Percentiles rank a stretch among this genome's conserved stretches.
phyloP scores from a whole-genome alignment of 2,113 vertebrate genomes.

The Nerophis lumbriciformis region DNA sequence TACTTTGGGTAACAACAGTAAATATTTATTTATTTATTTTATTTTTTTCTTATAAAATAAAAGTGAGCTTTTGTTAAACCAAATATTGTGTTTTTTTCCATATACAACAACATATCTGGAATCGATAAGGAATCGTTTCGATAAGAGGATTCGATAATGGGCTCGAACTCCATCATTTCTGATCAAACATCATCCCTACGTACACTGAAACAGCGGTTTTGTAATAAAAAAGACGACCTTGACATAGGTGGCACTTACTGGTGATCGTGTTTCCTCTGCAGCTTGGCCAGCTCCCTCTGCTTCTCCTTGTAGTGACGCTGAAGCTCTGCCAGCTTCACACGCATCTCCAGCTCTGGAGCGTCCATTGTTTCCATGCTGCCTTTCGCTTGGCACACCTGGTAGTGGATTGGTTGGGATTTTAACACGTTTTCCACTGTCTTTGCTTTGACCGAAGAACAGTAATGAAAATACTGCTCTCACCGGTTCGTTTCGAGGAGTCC shows the following conservation, averaged over 20 bases:
- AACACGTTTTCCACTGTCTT: neutral
- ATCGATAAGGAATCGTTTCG: no score
- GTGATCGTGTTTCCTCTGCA: slow-evolving; percentile 85
- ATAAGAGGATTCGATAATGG: no score
- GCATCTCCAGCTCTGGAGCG: slow-evolving; percentile 87
- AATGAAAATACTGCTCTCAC: slow-evolving; percentile 64
- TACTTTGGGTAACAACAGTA: no score
- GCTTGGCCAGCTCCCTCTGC: slow-evolving; percentile 87
- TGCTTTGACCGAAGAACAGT: neutral
- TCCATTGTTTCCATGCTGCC: slow-evolving; percentile 87
- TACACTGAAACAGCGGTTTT: neutral
- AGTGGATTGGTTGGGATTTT: slow-evolving; percentile 9
- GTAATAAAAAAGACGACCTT: neutral
- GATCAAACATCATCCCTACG: neutral
- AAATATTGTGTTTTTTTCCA: no score
- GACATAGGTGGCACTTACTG: slow-evolving; percentile 69
- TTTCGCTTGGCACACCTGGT: slow-evolving; percentile 88
- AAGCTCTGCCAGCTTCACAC: slow-evolving; percentile 86
- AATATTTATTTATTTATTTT: no score
- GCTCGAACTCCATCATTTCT: no score
- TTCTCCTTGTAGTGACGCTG: slow-evolving; percentile 94
- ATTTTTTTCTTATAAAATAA: no score
- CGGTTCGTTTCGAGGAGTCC: slow-evolving; percentile 88
- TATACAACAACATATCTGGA: no score
- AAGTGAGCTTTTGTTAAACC: no score